These are phyloP conservation scores for Ramphastos sulfuratus DNA, from an alignment of 2,113 vertebrate species.

Conservation along the genomic window DNA sequence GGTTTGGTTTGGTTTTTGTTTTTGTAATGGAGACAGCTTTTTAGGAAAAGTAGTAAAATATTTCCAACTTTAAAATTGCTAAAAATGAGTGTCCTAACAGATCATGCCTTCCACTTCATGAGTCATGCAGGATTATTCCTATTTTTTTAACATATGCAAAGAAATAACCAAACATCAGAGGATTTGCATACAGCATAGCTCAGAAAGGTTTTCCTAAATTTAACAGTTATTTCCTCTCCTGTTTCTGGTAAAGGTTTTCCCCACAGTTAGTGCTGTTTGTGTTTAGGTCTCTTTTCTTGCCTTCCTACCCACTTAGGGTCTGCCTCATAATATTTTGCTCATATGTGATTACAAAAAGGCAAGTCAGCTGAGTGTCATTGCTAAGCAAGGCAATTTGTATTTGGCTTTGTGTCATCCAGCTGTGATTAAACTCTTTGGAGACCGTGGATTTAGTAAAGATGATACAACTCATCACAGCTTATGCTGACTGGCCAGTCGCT, in stretches of 20 bases:
- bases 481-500: not conserved
- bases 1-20: not conserved
- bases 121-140: not conserved
- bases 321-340: not conserved
- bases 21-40: not conserved
- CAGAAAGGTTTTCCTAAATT: not conserved
- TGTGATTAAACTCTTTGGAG: conserved; percentile 27
- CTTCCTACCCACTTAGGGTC: not conserved
- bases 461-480: not conserved
- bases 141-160: not conserved
- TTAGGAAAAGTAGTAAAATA: not conserved
- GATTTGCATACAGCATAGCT: not conserved
- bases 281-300: not conserved
- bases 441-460: not conserved
- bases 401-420: not conserved
- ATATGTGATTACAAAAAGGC: not conserved
- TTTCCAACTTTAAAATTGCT: not conserved
- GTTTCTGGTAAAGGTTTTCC: not conserved
- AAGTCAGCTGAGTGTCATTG: not conserved
- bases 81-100: not conserved
- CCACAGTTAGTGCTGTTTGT: not conserved
- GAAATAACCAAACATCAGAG: not conserved
- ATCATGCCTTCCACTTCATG: not conserved
- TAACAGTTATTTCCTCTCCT: not conserved
- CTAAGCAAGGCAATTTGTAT: not conserved